Evolutionary conservation across 2,113 vertebrate genomes (phyloP).

Genomic region (Cervus canadensis): DNA sequence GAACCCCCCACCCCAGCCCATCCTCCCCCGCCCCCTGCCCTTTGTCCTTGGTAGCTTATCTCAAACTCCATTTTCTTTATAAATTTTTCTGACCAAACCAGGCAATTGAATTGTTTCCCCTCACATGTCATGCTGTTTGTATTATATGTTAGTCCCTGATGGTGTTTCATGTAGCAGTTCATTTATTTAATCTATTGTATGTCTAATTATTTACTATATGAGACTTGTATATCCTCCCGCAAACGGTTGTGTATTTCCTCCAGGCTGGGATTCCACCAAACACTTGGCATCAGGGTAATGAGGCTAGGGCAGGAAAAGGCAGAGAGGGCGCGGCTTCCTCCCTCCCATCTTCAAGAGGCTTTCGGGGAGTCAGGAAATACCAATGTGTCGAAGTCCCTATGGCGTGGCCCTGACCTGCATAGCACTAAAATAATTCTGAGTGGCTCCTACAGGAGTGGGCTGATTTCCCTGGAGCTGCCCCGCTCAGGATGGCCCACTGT

Average conservation of each 20-base stretch:
- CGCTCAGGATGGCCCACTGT: neutral
- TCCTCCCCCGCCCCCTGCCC: fast-evolving
- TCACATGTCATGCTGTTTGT: neutral
- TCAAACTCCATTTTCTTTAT: neutral
- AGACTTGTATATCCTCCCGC: neutral
- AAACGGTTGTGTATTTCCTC: neutral
- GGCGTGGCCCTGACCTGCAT: neutral
- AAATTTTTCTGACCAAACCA: neutral
- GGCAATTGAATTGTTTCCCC: neutral
- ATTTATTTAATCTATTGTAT: neutral
- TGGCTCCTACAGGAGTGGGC: neutral
- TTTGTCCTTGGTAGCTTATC: neutral
- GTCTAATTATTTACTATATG: neutral
- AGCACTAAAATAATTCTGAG: neutral
- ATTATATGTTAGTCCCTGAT: neutral
- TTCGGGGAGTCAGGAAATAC: neutral
- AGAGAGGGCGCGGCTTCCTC: neutral
- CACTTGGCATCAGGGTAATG: neutral
- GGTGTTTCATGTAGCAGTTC: neutral
- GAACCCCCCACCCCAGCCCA: neutral
- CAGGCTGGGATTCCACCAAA: neutral
- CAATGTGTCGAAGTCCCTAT: neutral
- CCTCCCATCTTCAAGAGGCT: neutral
- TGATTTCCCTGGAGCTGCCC: neutral
- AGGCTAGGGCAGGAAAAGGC: neutral